These are phyloP conservation scores for Dynastes maya DNA, from an alignment of 2,888 invertebrate species.

Conservation along the genomic window DNA sequence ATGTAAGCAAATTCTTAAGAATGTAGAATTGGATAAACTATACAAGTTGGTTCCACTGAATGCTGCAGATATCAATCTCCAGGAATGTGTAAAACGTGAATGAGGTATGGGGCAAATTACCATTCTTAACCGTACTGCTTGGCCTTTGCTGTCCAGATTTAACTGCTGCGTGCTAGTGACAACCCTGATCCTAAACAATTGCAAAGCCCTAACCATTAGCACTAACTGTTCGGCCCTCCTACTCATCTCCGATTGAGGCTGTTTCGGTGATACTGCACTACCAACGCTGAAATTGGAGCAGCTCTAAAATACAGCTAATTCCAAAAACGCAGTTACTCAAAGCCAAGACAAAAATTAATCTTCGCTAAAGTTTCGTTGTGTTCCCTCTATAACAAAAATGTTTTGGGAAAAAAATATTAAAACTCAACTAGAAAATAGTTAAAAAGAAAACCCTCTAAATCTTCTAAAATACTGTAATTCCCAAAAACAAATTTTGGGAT, in stretches of 20 bases:
- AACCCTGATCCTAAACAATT: slow-evolving; percentile 97
- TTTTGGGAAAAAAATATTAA: no score
- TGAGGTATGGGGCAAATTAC: slow-evolving; percentile 70
- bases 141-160: slow-evolving; percentile 89
- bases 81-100: no score
- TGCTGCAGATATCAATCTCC: no score
- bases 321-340: slow-evolving; percentile 95
- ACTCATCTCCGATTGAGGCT: slow-evolving; percentile 67
- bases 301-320: slow-evolving; percentile 89
- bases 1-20: no score
- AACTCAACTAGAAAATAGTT: no score
- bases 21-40: no score
- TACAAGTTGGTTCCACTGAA: no score
- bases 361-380: slow-evolving; percentile 98
- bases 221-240: slow-evolving; percentile 86
- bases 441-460: no score
- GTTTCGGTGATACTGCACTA: slow-evolving; percentile 60
- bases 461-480: neutral
- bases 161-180: slow-evolving; percentile 90
- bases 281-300: slow-evolving; percentile 77
- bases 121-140: slow-evolving; percentile 91
- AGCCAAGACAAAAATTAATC: slow-evolving; percentile 96
- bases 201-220: slow-evolving; percentile 90
- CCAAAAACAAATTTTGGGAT: neutral
- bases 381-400: slow-evolving; percentile 78